Conservation (phyloP, 2,888 invertebrate species). For the Acrobasis repandana region DNA sequence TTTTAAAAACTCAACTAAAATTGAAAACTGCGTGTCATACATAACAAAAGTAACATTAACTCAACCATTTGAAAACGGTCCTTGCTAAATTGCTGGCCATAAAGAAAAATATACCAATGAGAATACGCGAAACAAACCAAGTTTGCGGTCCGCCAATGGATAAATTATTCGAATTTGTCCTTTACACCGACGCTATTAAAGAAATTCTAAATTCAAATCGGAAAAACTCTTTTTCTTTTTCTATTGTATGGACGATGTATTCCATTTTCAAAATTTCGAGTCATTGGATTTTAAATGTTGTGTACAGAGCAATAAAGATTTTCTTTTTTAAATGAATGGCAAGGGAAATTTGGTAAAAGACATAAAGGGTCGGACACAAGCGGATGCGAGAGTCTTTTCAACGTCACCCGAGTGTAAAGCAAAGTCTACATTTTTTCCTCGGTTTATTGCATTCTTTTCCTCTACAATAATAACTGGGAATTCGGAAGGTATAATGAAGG, state of each 20-base stretch:
- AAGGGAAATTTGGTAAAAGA: constrained; percentile 16
- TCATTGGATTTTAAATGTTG: constrained; percentile 20
- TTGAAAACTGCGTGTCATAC: constrained; percentile 21
- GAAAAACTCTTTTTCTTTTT: not conserved
- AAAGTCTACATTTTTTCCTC: constrained; percentile 25
- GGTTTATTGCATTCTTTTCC: constrained; percentile 31
- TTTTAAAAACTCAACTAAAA: constrained; percentile 19
- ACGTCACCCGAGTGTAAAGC: constrained; percentile 26
- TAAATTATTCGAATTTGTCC: constrained; percentile 19
- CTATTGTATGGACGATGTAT: not conserved
- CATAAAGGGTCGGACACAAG: constrained; percentile 22
- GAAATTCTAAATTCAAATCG: constrained; percentile 17
- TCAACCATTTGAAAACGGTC: constrained; percentile 20
- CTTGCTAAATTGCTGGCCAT: constrained; percentile 21
- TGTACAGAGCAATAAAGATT: constrained; percentile 17
- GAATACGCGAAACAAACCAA: constrained; percentile 1
- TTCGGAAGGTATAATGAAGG: constrained; percentile 27
- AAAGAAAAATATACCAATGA: constrained; percentile 18
- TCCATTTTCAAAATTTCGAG: not conserved
- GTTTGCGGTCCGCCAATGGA: constrained; percentile 4
- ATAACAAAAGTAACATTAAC: constrained; percentile 19
- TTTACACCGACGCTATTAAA: constrained; percentile 9
- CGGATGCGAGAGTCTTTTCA: constrained; percentile 26
- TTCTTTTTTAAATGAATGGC: constrained; percentile 9
- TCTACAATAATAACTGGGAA: constrained; percentile 27